Evolutionary conservation across 2,888 invertebrate species (phyloP).

Genomic region (Coelogynopora nodosa): DNA sequence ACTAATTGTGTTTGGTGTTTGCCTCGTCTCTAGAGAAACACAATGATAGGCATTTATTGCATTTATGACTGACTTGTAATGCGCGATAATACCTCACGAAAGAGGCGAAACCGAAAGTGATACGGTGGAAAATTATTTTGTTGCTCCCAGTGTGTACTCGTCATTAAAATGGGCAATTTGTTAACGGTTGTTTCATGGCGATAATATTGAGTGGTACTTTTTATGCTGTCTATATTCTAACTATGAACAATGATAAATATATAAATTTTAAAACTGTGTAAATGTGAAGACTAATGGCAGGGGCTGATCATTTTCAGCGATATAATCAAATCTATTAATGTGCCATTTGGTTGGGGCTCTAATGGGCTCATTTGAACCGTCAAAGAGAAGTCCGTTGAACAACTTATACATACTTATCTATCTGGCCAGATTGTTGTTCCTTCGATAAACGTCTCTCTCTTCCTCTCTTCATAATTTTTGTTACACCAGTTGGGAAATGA

Average conservation of each 20-base stretch:
- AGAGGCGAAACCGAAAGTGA: background rate
- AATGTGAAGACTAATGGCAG: no score
- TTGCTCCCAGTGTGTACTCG: background rate
- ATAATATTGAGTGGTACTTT: background rate
- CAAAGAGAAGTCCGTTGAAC: background rate
- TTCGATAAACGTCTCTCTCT: background rate
- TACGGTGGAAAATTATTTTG: background rate
- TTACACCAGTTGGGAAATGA: background rate
- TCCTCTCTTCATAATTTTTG: background rate
- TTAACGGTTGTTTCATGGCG: background rate
- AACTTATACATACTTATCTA: background rate
- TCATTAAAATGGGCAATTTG: background rate
- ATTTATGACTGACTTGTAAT: conserved; percentile 1
- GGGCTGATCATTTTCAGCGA: background rate
- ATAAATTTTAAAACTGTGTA: no score
- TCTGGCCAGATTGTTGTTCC: background rate
- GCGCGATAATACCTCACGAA: background rate
- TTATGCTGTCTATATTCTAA: no score
- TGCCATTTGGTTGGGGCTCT: background rate
- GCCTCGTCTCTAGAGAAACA: background rate
- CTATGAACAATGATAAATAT: no score
- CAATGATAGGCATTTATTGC: background rate
- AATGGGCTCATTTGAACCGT: conserved; percentile 1
- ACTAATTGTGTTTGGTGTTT: background rate
- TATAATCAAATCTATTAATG: background rate